A percentile compares a stretch with the other conserved stretches of the same genome.
These are phyloP conservation scores for Cygnus buccinator DNA, from an alignment of 2,113 vertebrate species.

Conservation along the genomic window DNA sequence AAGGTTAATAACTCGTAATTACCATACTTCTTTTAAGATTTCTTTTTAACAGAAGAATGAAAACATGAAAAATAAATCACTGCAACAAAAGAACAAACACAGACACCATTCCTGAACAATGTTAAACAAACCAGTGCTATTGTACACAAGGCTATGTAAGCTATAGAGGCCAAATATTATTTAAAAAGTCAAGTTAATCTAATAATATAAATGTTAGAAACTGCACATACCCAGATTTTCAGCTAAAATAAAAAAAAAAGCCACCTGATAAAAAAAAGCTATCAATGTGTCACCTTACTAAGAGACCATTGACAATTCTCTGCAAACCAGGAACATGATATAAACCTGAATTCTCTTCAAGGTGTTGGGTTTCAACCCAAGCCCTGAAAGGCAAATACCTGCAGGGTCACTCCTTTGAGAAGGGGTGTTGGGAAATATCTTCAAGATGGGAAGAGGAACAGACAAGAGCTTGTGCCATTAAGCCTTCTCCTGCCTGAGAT, in stretches of 20 bases:
- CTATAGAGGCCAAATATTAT: neutral
- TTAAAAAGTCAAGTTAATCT: neutral
- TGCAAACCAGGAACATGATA: neutral
- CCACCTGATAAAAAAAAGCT: neutral
- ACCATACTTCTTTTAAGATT: neutral
- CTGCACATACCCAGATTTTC: neutral
- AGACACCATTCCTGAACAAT: neutral
- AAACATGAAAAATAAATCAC: slow-evolving; percentile 32
- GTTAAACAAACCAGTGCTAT: neutral
- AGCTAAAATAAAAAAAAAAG: neutral
- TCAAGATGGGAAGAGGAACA: neutral
- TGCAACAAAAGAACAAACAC: slow-evolving; percentile 8
- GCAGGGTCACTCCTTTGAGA: neutral
- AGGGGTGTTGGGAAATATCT: neutral
- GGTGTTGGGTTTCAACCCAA: neutral
- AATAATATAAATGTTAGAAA: neutral
- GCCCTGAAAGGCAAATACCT: neutral
- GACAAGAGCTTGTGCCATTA: neutral
- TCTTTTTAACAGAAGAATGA: slow-evolving; percentile 25
- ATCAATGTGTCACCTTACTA: neutral
- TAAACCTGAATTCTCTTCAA: neutral
- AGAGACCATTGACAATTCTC: neutral
- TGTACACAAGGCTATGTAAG: neutral
- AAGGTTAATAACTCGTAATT: slow-evolving; percentile 52
- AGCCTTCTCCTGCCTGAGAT: neutral